Conservation (phyloP, 2,888 invertebrate genomes). For the Pristionchus japonicus region DNA sequence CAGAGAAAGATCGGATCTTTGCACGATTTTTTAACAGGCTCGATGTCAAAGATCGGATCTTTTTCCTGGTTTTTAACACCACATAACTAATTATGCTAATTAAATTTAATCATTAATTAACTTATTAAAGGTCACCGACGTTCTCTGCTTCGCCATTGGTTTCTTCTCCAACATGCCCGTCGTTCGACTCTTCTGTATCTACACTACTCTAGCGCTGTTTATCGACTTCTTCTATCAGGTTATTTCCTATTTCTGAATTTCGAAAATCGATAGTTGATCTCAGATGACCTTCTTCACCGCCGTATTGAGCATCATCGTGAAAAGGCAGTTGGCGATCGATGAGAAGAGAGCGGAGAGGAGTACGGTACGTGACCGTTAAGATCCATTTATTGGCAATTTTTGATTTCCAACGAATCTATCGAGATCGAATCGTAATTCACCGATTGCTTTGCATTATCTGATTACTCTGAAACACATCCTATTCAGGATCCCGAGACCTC, state of each 20-base stretch:
- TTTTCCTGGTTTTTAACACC: too few relatives aligned
- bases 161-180: constrained; percentile 72
- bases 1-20: too few relatives aligned
- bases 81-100: too few relatives aligned
- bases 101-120: background rate
- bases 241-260: background rate
- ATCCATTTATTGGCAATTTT: too few relatives aligned
- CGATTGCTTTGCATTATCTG: background rate
- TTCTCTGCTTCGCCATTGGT: constrained; percentile 72
- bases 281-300: constrained; percentile 73
- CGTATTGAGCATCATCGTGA: constrained; percentile 62
- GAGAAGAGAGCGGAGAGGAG: constrained; percentile 43
- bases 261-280: background rate
- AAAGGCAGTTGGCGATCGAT: constrained; percentile 60
- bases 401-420: too few relatives aligned
- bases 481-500: constrained; percentile 47
- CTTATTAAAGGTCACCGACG: constrained; percentile 59
- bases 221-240: constrained; percentile 73
- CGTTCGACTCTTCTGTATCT: constrained; percentile 71
- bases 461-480: background rate
- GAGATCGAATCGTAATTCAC: background rate
- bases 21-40: too few relatives aligned
- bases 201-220: constrained; percentile 69
- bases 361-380: constrained; percentile 36
- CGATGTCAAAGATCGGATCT: too few relatives aligned